These are phyloP conservation scores for Oncorhynchus gorbuscha DNA, from an alignment of 2,113 vertebrate genomes.

Conservation along the genomic window DNA sequence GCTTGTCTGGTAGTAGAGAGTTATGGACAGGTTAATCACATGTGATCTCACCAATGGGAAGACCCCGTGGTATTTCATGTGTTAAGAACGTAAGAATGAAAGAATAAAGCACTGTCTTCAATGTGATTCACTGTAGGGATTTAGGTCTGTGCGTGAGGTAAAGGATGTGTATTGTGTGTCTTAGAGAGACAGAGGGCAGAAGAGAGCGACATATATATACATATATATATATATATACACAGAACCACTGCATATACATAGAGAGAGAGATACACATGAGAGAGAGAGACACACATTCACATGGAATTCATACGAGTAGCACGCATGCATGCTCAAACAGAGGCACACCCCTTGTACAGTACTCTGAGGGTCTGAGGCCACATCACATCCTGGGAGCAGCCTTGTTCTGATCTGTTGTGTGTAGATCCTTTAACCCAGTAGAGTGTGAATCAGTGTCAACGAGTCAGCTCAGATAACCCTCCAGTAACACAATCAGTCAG, in stretches of 20 bases:
- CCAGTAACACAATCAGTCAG: slow-evolving; percentile 47
- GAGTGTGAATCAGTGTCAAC: slow-evolving; percentile 64
- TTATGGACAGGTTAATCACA: slow-evolving; percentile 50
- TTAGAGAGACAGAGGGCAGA: too few species aligned
- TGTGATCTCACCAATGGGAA: slow-evolving; percentile 48
- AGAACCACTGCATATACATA: too few species aligned
- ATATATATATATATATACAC: too few species aligned
- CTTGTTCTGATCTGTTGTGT: slow-evolving; percentile 48
- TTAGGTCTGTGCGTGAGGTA: neutral
- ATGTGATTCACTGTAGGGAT: too few species aligned
- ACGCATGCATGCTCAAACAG: neutral
- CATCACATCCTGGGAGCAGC: slow-evolving; percentile 25
- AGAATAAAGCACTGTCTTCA: neutral
- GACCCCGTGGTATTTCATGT: slow-evolving; percentile 6
- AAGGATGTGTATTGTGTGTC: neutral
- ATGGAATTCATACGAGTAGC: slow-evolving; percentile 8
- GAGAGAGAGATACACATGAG: too few species aligned
- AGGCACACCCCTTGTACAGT: neutral
- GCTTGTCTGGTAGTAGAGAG: slow-evolving; percentile 23
- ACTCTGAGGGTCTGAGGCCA: neutral
- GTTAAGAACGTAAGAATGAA: slow-evolving; percentile 34
- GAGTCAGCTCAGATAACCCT: slow-evolving; percentile 53
- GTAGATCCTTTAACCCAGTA: slow-evolving; percentile 45
- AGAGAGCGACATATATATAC: too few species aligned
- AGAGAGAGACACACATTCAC: slow-evolving; percentile 37